Base-by-base conservation (phyloP, 1,140 invertebrate genomes). In the Lordiphosa clarofinis region DNA sequence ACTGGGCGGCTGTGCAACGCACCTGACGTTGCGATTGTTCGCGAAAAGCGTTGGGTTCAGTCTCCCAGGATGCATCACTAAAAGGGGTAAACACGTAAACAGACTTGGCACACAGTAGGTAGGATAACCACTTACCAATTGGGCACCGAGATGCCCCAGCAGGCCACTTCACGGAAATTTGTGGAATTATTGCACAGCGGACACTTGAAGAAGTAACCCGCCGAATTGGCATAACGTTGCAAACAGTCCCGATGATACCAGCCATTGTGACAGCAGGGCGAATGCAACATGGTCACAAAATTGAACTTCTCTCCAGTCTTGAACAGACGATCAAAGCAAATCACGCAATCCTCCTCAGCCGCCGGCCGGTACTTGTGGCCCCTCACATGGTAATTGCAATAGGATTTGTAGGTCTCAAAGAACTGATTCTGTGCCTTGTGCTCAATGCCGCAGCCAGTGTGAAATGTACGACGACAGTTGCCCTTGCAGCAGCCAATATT, bases 121-220 rank as follows among this genome's bases (percentile, higher is more conserved):
- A 24, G 1, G 1, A 24, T 2, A n/a, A n/a, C 6, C 5, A 43
- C 75, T 42, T 5, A 82, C 75, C 57, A 35, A 21, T 71, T 35
- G 0, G 71, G 72, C n/a, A 81, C 42, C 0, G 15, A 38, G n/a
- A 81, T 63, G 2, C 76, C 76, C 40, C 44, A 70, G 1, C 19
- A n/a, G 0, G 19, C 2, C 3, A 81, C 56, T 0, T 19, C 35
- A 3, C 11, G 8, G 8, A 82, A 82, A 4, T 1, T 12, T 0
- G n/a, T 3, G 0, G 9, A 6, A 19, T 82, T 43, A 5, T 81
- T 81, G 65, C 75, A 81, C 9, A 81, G 35, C 1, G 75, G 75
- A 24, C 75, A 81, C 42, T 82, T 81, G 36, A 81, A 81, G 9
- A 75, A 82, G 13, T 82, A 82, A 0, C 76, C 75, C 0, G 75